Evolutionary conservation across 1,140 invertebrate species (phyloP).

Genomic region (Tribolium madens): DNA sequence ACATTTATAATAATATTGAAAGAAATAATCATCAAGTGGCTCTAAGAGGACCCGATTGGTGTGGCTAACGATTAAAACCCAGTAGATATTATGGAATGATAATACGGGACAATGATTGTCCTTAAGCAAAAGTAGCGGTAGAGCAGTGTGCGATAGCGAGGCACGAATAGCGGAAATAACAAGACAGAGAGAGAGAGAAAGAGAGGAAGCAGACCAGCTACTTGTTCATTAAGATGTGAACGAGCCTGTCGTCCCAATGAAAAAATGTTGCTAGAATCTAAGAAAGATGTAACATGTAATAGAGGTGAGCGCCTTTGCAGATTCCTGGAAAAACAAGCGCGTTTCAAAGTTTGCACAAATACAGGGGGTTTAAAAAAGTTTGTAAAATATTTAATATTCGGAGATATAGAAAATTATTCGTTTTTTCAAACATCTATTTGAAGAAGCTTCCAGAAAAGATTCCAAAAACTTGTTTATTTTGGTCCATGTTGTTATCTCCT

Average conservation of each 20-base stretch:
- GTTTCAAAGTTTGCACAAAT: no score
- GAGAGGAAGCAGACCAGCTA: constrained; percentile 65
- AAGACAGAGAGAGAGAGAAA: constrained; percentile 48
- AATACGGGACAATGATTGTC: constrained; percentile 24
- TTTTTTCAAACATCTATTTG: no score
- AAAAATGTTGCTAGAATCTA: constrained; percentile 57
- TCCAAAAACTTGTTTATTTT: no score
- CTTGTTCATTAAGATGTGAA: constrained; percentile 61
- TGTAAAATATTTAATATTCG: no score
- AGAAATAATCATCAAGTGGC: constrained; percentile 3
- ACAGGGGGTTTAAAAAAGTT: no score
- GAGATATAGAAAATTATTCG: no score
- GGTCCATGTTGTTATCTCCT: no score
- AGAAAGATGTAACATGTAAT: constrained; percentile 60
- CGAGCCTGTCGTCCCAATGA: constrained; percentile 63
- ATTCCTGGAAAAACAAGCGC: constrained; percentile 30
- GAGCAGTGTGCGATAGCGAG: constrained; percentile 62
- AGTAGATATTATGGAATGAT: constrained; percentile 58
- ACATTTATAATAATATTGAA: constrained; percentile 25
- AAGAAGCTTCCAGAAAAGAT: no score
- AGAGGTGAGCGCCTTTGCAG: constrained; percentile 59
- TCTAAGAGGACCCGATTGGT: constrained; percentile 18
- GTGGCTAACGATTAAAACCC: constrained; percentile 38
- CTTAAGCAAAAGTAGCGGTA: constrained; percentile 44
- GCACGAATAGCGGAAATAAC: constrained; percentile 52